Base-by-base conservation (phyloP, 1,140 invertebrate genomes). In the Trypoxylus dichotomus region DNA sequence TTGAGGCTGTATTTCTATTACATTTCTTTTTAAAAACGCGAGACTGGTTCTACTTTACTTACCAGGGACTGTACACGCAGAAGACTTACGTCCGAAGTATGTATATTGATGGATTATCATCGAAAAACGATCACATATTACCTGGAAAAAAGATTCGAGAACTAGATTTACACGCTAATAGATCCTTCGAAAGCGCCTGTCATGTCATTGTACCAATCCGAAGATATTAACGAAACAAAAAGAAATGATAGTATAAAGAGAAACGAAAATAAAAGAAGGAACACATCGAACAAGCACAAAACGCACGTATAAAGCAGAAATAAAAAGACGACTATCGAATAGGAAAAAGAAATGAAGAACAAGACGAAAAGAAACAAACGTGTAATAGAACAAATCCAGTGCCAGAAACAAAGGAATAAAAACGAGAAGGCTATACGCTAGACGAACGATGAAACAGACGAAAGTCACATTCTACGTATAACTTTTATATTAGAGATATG, bases 391-490 rank as follows among this genome's bases (percentile, higher is more conserved):
- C 47, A 54, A 54, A 54, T 19, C 15, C 47, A 54, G 19, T 54
- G 15, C 47, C 13, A 54, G 47, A 54, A 54, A 54, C 47, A 54
- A 54, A 54, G 47, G 47, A 19, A 54, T n/a, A 54, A 8, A 54
- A 54, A 54, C 15, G 47, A 54, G 47, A 54, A 54, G 19, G 15
- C 47, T 54, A 54, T 54, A 54, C 19, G 19, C 13, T 54, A 6
- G 47, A 54, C 19, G 32, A 37, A 37, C 13, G 47, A 54, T 54
- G 19, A 54, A 54, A 19, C 47, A 54, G 47, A 3, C 19, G 47
- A 54, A 54, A 54, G 47, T 54, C 47, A 54, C 47, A 54, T 54
- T 54, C 47, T 54, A 54, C 47, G 47, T 54, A 37, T 37, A n/a
- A 11, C 10, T 43, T 43, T 43, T 43, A 54, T 54, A 54, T 54